These are phyloP conservation scores for Triops cancriformis DNA, from an alignment of 1,140 invertebrate genomes.

Conservation along the genomic window DNA sequence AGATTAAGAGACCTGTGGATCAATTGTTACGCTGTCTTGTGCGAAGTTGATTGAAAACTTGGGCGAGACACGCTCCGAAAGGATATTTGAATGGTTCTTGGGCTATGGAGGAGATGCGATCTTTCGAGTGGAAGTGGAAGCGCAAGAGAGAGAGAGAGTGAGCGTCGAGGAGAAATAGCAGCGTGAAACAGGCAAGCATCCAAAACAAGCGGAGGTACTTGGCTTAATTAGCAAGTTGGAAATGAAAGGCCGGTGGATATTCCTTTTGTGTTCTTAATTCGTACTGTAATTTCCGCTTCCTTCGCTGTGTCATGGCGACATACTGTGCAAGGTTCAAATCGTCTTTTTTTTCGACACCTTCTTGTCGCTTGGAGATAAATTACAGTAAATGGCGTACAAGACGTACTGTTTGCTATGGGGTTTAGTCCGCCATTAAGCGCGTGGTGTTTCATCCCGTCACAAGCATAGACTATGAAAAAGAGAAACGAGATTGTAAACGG, in stretches of 20 bases:
- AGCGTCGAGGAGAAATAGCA: not conserved
- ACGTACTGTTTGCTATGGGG: not conserved
- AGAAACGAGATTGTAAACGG: no score
- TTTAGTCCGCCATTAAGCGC: no score
- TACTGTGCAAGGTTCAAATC: not conserved
- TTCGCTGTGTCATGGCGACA: not conserved
- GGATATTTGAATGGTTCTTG: not conserved
- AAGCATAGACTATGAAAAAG: no score
- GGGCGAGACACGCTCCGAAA: not conserved
- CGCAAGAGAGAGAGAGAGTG: no score
- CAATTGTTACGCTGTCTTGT: not conserved
- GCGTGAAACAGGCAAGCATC: not conserved
- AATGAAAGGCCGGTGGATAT: not conserved
- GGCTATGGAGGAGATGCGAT: not conserved
- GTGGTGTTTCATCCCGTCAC: no score
- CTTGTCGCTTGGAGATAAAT: not conserved
- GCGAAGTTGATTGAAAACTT: not conserved
- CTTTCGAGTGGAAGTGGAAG: no score
- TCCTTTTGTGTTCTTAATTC: not conserved
- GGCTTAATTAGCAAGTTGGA: conserved; percentile 10
- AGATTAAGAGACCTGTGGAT: conserved; percentile 1
- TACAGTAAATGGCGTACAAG: not conserved
- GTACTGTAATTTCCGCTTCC: not conserved
- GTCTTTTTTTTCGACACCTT: not conserved
- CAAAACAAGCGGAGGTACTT: conserved; percentile 1